A percentile compares a stretch with the other conserved stretches of the same genome.
phyloP scores from a whole-genome alignment of 2,113 vertebrate genomes.

The Bos javanicus region DNA sequence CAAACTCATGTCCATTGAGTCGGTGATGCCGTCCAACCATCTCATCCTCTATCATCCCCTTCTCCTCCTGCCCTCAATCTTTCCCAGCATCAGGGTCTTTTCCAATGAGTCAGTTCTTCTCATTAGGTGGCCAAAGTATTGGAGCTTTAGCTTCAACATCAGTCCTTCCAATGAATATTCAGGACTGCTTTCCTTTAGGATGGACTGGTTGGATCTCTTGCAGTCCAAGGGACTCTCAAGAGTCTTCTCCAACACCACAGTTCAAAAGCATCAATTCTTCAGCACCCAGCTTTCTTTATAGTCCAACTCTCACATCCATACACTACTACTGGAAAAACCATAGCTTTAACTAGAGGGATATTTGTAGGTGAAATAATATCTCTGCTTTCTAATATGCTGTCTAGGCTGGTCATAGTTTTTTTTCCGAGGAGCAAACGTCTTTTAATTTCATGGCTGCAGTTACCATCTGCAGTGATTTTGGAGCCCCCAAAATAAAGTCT shows the following conservation, averaged over 20 bases:
- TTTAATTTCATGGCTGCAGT: neutral
- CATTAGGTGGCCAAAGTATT: neutral
- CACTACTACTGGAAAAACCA: neutral
- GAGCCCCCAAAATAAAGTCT: neutral
- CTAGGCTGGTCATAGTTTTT: too few species aligned
- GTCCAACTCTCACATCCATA: neutral
- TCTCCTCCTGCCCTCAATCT: neutral
- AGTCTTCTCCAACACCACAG: neutral
- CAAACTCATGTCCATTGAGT: neutral
- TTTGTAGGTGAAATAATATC: neutral
- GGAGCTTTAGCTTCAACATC: neutral
- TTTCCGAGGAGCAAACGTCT: rapidly evolving
- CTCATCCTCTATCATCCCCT: neutral
- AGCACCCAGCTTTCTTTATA: neutral
- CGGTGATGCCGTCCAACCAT: neutral
- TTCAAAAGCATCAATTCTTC: neutral
- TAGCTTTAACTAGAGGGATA: neutral
- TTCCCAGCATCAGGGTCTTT: neutral
- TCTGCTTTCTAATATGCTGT: too few species aligned
- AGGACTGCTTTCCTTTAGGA: neutral
- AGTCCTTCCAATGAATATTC: neutral
- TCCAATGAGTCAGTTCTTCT: neutral
- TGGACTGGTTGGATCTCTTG: neutral
- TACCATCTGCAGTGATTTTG: neutral
- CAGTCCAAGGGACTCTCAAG: neutral